These are phyloP conservation scores for Sebastes variabilis DNA, from an alignment of 2,797 vertebrate species.

Conservation along the genomic window DNA sequence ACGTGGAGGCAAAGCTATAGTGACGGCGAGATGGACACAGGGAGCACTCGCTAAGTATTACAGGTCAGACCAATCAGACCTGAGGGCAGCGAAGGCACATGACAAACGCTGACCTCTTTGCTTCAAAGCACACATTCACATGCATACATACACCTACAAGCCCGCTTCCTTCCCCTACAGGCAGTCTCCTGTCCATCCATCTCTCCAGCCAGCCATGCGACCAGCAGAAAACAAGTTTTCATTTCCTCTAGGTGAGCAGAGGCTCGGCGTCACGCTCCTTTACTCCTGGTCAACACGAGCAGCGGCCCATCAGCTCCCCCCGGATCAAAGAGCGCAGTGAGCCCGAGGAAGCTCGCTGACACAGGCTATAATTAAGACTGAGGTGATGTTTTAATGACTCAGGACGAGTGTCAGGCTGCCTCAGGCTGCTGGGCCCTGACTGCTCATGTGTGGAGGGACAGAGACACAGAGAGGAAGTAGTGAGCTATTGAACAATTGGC, in stretches of 20 bases:
- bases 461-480: slow-evolving; percentile 17
- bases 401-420: slow-evolving; percentile 67
- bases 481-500: not conserved
- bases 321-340: slow-evolving; percentile 65
- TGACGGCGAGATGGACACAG: slow-evolving; percentile 5
- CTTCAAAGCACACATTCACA: slow-evolving; percentile 74
- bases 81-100: slow-evolving; percentile 43
- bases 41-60: slow-evolving; percentile 31
- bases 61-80: slow-evolving; percentile 65
- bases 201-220: slow-evolving; percentile 51
- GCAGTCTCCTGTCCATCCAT: slow-evolving; percentile 54
- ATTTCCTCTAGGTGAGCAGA: slow-evolving; percentile 68
- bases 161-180: slow-evolving; percentile 74
- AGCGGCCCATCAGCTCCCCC: slow-evolving; percentile 45
- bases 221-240: slow-evolving; percentile 69
- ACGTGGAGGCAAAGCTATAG: not conserved
- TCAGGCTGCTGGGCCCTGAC: slow-evolving; percentile 39
- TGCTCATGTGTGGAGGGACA: slow-evolving; percentile 45
- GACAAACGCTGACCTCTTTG: slow-evolving; percentile 68
- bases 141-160: slow-evolving; percentile 65
- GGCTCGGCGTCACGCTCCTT: slow-evolving; percentile 63
- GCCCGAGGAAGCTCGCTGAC: slow-evolving; percentile 57
- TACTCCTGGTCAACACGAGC: slow-evolving; percentile 58
- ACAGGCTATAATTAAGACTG: slow-evolving; percentile 75
- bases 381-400: slow-evolving; percentile 77